A percentile compares a stretch with the other conserved stretches of the same genome.
These are phyloP conservation scores for Nothoprocta pentlandii DNA, from an alignment of 2,113 vertebrate genomes.

Conservation along the genomic window DNA sequence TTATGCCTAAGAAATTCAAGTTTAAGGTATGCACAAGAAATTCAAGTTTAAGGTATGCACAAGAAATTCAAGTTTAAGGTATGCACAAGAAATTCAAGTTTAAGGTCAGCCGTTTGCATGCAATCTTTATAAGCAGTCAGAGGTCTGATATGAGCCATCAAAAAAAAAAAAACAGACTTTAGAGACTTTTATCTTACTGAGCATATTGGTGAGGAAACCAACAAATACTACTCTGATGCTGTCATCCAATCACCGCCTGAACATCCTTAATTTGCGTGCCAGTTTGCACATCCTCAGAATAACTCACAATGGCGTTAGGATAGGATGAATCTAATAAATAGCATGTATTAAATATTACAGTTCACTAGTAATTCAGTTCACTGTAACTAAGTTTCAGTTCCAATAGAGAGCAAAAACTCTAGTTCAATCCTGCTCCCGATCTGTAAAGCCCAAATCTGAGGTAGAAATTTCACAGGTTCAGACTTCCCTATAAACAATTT, in stretches of 20 bases:
- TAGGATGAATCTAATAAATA: background rate
- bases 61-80: slow-evolving; percentile 1
- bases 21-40: slow-evolving; percentile 5
- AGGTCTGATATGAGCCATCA: background rate
- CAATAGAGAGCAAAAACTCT: background rate
- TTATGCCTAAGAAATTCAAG: background rate
- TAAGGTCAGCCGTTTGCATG: background rate
- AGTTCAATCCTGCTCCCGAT: background rate
- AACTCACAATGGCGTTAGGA: background rate
- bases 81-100: too few relatives aligned
- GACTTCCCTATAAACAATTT: background rate
- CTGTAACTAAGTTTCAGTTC: background rate
- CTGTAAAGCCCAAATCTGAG: background rate
- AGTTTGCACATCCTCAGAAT: background rate
- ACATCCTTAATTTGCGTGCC: background rate
- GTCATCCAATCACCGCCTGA: background rate
- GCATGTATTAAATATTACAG: background rate
- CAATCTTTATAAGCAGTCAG: slow-evolving; percentile 9
- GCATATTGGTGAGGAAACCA: background rate
- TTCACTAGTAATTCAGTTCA: background rate
- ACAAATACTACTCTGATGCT: background rate
- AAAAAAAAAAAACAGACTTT: background rate
- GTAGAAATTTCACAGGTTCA: background rate
- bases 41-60: background rate
- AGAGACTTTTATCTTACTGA: background rate